phyloP scores from a whole-genome alignment of 2,797 vertebrate species.

The Delichon dasypus region DNA sequence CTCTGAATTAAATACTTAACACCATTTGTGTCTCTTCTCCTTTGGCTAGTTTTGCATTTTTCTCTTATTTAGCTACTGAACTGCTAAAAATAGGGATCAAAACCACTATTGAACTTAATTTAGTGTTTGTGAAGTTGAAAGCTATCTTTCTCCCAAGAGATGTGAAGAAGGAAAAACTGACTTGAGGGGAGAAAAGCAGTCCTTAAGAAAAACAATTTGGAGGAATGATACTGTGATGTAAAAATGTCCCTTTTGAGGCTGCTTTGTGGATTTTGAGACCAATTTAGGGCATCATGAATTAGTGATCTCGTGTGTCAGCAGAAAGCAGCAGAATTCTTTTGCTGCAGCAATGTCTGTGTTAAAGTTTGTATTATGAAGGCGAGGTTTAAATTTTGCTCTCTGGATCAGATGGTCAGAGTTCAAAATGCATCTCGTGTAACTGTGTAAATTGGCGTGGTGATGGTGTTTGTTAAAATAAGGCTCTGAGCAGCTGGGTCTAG shows the following conservation, averaged over 20 bases:
- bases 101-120: background rate
- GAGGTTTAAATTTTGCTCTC: conserved; percentile 67
- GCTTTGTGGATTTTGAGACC: background rate
- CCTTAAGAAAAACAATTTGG: background rate
- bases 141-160: background rate
- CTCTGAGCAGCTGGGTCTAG: background rate
- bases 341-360: conserved; percentile 67
- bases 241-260: background rate
- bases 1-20: background rate
- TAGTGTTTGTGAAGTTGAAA: background rate
- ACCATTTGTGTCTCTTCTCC: background rate
- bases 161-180: background rate
- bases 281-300: background rate
- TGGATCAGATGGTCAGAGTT: conserved; percentile 26
- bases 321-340: conserved; percentile 33
- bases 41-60: background rate
- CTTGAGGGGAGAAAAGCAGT: background rate
- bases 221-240: background rate
- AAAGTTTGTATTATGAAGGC: conserved; percentile 47
- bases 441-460: background rate
- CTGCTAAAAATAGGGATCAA: background rate
- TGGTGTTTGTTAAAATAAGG: background rate
- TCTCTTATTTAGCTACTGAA: background rate
- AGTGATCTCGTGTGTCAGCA: background rate
- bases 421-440: background rate